Base-by-base conservation (phyloP, 2,113 vertebrate species). In the Pygoscelis antarcticus region DNA sequence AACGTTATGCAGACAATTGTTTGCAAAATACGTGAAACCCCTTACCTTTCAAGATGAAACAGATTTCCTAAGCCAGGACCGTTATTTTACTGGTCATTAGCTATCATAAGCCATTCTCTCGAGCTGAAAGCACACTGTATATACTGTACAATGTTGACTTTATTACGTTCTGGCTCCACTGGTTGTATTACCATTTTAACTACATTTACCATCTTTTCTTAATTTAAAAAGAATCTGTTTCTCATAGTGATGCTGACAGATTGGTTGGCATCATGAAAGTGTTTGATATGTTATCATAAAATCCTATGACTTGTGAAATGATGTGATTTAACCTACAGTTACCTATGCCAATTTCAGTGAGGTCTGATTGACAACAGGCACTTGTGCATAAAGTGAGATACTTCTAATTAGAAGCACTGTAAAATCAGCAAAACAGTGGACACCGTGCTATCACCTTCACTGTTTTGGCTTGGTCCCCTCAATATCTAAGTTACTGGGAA, bases 241-340 rank as follows among this genome's bases (percentile, higher is more conserved):
- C 82, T 97, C 94, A 83, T 96, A 96, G 95, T 6, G 22, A 97
- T 93, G 79, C 95, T 97, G 96, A 97, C 97, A 98, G 97, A 97
- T 97, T 96, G 95, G 85, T 87, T 97, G 91, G 91, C 94, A 93
- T 93, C 44, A 16, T 62, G 84, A 60, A 96, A 85, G 68, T 93
- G 93, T 96, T 94, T 96, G 96, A 91, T 98, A 85, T 79, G 95
- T 93, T 87, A 96, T 93, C 93, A 92, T 93, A 96, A 97, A 98
- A 95, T 93, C 80, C 94, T 52, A 76, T 74, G 96, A 95, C 71
- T 97, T 92, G 95, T 85, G 95, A 91, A 96, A 97, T 81, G 13
- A 87, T 93, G 83, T 85, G 78, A 80, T 84, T 89, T 92, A 96
- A 97, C 85, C 95, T 90, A 89, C 76, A 83, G 85, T 94, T 95